Conservation (phyloP, 2,113 vertebrate genomes). For the Zosterops pallidus region DNA sequence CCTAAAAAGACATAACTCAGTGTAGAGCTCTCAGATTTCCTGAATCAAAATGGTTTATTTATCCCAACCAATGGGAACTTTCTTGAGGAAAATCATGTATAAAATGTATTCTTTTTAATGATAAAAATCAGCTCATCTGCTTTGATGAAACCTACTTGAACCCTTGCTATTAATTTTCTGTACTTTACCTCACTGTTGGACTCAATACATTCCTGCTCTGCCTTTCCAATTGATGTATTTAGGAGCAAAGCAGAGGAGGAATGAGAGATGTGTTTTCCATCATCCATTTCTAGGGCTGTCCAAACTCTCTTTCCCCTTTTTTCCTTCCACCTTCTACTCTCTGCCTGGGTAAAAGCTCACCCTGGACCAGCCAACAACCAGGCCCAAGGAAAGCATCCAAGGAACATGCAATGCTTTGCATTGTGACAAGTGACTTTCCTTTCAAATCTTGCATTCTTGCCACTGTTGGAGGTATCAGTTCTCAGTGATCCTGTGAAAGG, state of each 20-base stretch:
- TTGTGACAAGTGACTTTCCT: fast-evolving
- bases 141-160: background rate
- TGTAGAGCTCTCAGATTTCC: background rate
- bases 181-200: background rate
- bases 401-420: fast-evolving
- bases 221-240: background rate
- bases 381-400: background rate
- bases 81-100: background rate
- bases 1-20: background rate
- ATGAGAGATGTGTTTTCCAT: background rate
- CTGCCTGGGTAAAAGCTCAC: background rate
- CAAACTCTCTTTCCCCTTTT: background rate
- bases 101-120: background rate
- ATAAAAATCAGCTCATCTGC: background rate
- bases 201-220: background rate
- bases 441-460: background rate
- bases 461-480: background rate
- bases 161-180: background rate
- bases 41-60: background rate
- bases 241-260: background rate
- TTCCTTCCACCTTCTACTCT: background rate
- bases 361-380: background rate
- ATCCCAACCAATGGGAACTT: background rate
- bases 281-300: background rate
- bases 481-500: background rate